phyloP scores from a whole-genome alignment of 2,888 invertebrate genomes.

The Microdon myrmicae region DNA sequence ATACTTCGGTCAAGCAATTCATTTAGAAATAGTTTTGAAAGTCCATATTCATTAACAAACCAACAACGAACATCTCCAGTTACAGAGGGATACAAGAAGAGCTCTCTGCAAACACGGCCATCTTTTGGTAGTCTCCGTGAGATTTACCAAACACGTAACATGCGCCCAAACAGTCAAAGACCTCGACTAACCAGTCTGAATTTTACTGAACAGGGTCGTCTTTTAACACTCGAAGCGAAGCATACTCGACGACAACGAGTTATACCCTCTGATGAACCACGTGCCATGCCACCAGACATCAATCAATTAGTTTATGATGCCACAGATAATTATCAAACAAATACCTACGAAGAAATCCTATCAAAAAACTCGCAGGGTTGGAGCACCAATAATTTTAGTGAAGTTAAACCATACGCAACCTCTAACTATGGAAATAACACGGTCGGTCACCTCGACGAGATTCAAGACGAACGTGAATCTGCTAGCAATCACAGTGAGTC shows the following conservation, averaged over 20 bases:
- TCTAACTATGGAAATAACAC: constrained; percentile 31
- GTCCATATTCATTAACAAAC: constrained; percentile 11
- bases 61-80: constrained; percentile 12
- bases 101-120: constrained; percentile 37
- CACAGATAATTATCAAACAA: constrained; percentile 4
- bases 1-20: constrained; percentile 77
- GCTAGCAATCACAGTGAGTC: constrained; percentile 64
- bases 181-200: constrained; percentile 60
- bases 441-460: constrained; percentile 22
- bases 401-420: constrained; percentile 27
- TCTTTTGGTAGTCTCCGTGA: constrained; percentile 78
- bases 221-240: constrained; percentile 77
- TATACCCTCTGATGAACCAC: constrained; percentile 58
- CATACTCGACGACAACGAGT: constrained; percentile 78
- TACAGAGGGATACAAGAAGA: constrained; percentile 19
- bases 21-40: constrained; percentile 70
- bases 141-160: constrained; percentile 76
- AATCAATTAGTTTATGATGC: constrained; percentile 63
- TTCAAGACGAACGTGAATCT: constrained; percentile 55
- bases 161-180: constrained; percentile 65
- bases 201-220: constrained; percentile 70
- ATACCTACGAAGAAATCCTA: constrained; percentile 62
- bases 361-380: constrained; percentile 76
- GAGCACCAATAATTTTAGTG: constrained; percentile 67
- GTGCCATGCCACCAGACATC: constrained; percentile 73